Evolutionary conservation across 2,888 invertebrate genomes (phyloP).

Genomic region (Lumbricus terrestris): DNA sequence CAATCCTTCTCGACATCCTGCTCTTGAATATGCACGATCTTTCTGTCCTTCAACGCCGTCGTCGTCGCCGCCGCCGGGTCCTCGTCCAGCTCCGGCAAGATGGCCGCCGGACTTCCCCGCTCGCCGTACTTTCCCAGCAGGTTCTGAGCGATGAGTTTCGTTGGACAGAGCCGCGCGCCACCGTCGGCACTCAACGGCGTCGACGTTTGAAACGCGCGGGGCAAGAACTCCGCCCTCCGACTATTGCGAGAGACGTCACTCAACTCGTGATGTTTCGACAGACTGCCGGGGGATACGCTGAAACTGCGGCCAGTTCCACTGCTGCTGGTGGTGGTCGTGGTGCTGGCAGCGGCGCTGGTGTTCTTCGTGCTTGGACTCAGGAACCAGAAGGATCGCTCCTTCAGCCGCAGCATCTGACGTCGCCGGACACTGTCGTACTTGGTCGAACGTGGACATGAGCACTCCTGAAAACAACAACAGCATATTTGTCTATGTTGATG

Average conservation of each 20-base stretch:
- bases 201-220: neutral
- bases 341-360: neutral
- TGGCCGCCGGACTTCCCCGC: neutral
- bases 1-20: slow-evolving; percentile 14
- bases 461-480: neutral
- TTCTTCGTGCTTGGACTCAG: slow-evolving; percentile 25
- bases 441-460: slow-evolving; percentile 16
- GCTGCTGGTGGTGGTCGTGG: neutral
- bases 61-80: no score
- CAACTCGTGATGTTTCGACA: neutral
- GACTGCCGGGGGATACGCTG: neutral
- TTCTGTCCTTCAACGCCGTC: neutral
- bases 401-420: slow-evolving; percentile 92
- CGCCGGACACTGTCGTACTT: slow-evolving; percentile 57
- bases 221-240: neutral
- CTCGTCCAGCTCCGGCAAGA: neutral
- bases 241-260: neutral
- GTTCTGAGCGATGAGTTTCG: neutral
- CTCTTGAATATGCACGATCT: neutral
- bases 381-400: slow-evolving; percentile 96
- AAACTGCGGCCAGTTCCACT: slow-evolving; percentile 6
- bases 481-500: neutral
- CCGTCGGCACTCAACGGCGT: neutral
- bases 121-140: neutral
- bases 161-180: neutral